A percentile compares a stretch with the other conserved stretches of the same genome.
Conservation (phyloP, 2,888 invertebrate species). For the Trachelus troglodyta region DNA sequence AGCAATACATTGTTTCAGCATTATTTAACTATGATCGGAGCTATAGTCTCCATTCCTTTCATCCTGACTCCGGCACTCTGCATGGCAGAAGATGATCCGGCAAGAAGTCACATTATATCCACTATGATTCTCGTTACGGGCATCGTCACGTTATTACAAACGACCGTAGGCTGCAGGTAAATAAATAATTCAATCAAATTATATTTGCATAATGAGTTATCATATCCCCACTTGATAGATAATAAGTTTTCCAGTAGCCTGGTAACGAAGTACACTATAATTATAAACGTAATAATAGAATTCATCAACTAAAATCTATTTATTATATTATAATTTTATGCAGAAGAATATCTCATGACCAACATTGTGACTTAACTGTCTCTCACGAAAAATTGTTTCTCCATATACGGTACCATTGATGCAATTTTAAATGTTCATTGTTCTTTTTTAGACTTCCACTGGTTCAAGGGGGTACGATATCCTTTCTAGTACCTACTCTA, state of each 20-base stretch:
- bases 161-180: conserved; percentile 78
- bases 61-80: conserved; percentile 85
- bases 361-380: neutral
- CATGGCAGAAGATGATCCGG: conserved; percentile 80
- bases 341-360: neutral
- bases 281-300: neutral
- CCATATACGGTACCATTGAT: neutral
- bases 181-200: neutral
- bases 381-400: neutral
- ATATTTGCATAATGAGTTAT: neutral
- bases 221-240: neutral
- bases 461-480: conserved; percentile 83
- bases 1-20: conserved; percentile 68
- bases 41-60: conserved; percentile 85
- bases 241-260: neutral
- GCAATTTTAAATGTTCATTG: neutral
- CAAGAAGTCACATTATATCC: conserved; percentile 80
- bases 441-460: conserved; percentile 71
- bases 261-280: neutral
- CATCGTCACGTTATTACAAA: conserved; percentile 80
- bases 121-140: conserved; percentile 87
- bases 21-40: conserved; percentile 87
- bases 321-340: neutral
- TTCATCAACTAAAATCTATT: neutral
- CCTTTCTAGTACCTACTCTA: conserved; percentile 82